These are phyloP conservation scores for Cephonodes hylas DNA, from an alignment of 2,888 invertebrate genomes.

Conservation along the genomic window DNA sequence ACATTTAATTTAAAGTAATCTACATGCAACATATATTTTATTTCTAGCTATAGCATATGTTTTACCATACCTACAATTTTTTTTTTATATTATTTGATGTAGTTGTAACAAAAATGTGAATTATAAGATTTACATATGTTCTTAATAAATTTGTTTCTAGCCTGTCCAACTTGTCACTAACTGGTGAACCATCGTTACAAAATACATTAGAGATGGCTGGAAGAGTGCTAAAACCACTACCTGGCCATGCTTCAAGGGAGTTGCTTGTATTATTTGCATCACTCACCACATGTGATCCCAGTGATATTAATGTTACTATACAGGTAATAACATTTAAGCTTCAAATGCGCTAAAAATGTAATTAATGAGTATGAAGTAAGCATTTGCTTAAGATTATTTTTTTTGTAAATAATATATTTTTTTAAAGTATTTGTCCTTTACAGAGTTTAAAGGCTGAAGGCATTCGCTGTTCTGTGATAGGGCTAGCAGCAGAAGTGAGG, in stretches of 20 bases:
- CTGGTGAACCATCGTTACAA: constrained; percentile 97
- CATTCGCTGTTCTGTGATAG: constrained; percentile 96
- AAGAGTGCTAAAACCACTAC: constrained; percentile 91
- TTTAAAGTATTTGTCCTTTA: constrained; percentile 9
- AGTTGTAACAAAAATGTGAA: neutral
- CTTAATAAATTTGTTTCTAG: constrained; percentile 38
- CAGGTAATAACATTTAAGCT: constrained; percentile 41
- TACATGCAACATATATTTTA: no score
- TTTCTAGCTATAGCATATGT: neutral
- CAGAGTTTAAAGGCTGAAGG: constrained; percentile 85
- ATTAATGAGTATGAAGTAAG: no score
- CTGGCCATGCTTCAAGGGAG: constrained; percentile 97
- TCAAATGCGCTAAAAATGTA: no score
- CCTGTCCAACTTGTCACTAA: constrained; percentile 84
- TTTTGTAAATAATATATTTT: no score
- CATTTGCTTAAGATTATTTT: no score
- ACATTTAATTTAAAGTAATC: no score
- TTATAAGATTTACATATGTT: neutral
- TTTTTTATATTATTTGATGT: no score
- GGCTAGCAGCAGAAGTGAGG: constrained; percentile 96
- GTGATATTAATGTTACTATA: constrained; percentile 91
- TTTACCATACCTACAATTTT: no score
- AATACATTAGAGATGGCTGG: constrained; percentile 95
- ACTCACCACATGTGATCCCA: constrained; percentile 97
- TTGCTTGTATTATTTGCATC: constrained; percentile 95